phyloP scores from a whole-genome alignment of 2,888 invertebrate species.

The Orchesellides sinensis region DNA sequence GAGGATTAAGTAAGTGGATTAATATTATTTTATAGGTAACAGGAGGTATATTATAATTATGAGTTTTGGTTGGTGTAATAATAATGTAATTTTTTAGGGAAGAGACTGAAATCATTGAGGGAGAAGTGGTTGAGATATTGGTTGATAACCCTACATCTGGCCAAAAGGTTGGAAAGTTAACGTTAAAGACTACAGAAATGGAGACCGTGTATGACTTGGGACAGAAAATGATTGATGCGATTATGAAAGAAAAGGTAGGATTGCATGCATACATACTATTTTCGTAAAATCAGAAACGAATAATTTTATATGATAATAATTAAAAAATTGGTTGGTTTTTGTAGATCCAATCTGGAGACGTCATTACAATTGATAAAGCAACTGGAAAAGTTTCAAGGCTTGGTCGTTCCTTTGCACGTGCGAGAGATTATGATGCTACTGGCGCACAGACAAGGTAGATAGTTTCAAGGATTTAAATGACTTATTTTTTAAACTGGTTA shows the following conservation, averaged over 20 bases:
- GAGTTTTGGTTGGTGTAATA: background rate
- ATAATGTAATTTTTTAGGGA: constrained; percentile 81
- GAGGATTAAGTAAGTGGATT: constrained; percentile 89
- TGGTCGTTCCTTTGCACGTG: constrained; percentile 96
- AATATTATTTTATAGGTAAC: too few relatives aligned
- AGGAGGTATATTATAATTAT: background rate
- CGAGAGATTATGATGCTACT: constrained; percentile 98
- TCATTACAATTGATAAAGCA: constrained; percentile 98
- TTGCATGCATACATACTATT: background rate
- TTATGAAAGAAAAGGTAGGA: constrained; percentile 93
- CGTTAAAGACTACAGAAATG: constrained; percentile 99
- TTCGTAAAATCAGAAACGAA: background rate
- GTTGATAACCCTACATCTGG: constrained; percentile 97
- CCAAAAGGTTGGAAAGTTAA: constrained; percentile 93
- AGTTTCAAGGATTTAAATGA: constrained; percentile 15
- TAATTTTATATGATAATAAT: background rate
- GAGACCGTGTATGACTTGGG: constrained; percentile 99
- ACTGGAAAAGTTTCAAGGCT: constrained; percentile 94
- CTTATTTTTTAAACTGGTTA: background rate
- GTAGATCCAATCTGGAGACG: constrained; percentile 94
- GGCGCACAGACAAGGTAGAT: constrained; percentile 81
- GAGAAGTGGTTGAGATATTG: constrained; percentile 98
- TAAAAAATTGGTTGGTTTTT: constrained; percentile 32
- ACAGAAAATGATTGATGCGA: constrained; percentile 97
- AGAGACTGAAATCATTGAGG: constrained; percentile 98